These are phyloP conservation scores for Pocota personata DNA, from an alignment of 2,888 invertebrate species.

Conservation along the genomic window DNA sequence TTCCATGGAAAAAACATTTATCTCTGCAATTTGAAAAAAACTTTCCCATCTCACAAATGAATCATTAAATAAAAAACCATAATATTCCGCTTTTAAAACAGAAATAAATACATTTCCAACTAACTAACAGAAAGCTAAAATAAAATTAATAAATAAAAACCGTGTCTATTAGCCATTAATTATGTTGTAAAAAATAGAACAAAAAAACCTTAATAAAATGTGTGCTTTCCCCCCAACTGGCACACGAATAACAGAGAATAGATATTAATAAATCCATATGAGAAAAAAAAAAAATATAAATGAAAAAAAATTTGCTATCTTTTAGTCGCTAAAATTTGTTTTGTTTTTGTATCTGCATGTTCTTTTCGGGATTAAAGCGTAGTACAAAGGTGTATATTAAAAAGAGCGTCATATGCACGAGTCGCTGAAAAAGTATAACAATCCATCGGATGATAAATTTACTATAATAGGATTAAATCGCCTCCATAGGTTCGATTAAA, in stretches of 20 bases:
- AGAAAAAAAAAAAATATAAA: neutral
- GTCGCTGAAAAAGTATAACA: neutral
- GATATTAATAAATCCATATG: neutral
- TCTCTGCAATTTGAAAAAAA: too few relatives aligned
- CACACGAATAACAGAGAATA: neutral
- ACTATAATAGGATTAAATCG: neutral
- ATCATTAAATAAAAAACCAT: neutral
- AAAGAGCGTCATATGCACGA: neutral
- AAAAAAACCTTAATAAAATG: neutral
- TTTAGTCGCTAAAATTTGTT: neutral
- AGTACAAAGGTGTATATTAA: neutral
- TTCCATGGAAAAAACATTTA: too few relatives aligned
- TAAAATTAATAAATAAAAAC: neutral
- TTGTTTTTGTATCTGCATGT: neutral
- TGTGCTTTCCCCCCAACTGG: neutral
- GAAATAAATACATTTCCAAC: neutral
- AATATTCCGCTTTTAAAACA: neutral
- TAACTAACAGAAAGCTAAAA: neutral
- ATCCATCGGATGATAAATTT: neutral
- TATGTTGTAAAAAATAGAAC: conserved; percentile 17
- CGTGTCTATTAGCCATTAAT: conserved; percentile 19
- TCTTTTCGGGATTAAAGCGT: neutral
- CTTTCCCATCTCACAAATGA: conserved; percentile 1
- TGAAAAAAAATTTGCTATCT: neutral
- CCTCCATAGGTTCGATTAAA: neutral